Evolutionary conservation across 2,888 invertebrate genomes (phyloP).

Genomic region (Eueremaeus valkanovi): DNA sequence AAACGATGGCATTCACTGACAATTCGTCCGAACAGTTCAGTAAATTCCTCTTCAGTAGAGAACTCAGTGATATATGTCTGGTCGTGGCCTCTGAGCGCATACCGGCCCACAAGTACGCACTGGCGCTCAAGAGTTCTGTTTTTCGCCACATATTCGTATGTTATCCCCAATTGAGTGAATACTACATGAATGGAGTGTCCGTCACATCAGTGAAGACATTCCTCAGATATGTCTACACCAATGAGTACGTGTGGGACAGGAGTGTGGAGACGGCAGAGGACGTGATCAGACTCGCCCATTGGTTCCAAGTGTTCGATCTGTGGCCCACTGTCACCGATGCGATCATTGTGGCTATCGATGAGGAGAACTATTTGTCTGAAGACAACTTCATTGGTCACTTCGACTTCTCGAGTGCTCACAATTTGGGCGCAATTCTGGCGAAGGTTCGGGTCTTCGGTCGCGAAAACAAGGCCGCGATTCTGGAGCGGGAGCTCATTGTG

Average conservation of each 20-base stretch:
- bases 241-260: background rate
- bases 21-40: too few relatives aligned
- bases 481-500: background rate
- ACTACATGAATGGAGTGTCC: background rate
- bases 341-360: background rate
- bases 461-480: background rate
- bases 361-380: background rate
- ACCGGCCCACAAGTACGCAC: too few relatives aligned
- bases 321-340: background rate
- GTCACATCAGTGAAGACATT: background rate
- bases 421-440: background rate
- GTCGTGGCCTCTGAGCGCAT: too few relatives aligned
- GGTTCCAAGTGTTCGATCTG: background rate
- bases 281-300: background rate
- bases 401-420: background rate
- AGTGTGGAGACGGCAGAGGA: background rate
- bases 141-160: background rate
- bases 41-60: too few relatives aligned
- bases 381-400: background rate
- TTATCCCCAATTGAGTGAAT: background rate
- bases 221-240: background rate
- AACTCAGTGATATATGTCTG: too few relatives aligned
- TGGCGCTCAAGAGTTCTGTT: too few relatives aligned
- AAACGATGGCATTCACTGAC: too few relatives aligned
- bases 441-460: background rate